Evolutionary conservation across 1,140 invertebrate genomes (phyloP).

Genomic region (Tetramorium parvispinum): DNA sequence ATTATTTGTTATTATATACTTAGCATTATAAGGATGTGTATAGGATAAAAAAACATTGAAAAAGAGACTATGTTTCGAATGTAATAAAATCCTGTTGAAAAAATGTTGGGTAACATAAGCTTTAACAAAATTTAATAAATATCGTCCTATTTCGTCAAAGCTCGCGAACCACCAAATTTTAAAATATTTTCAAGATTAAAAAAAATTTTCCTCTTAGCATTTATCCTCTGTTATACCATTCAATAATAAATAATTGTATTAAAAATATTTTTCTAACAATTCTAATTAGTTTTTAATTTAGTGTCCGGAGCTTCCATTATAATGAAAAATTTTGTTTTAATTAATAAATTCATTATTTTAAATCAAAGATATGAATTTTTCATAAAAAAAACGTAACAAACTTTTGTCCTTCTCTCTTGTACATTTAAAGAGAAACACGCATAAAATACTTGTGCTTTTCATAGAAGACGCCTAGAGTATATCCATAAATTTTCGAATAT

Average conservation of each 20-base stretch:
- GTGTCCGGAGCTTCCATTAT: background rate
- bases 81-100: constrained; percentile 8
- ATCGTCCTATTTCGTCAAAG: background rate
- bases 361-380: constrained; percentile 6
- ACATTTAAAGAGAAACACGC: constrained; percentile 16
- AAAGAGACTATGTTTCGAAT: background rate
- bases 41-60: background rate
- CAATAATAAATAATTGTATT: background rate
- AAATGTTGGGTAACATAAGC: background rate
- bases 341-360: background rate
- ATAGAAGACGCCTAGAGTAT: constrained; percentile 36
- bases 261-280: background rate
- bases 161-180: background rate
- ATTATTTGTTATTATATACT: background rate
- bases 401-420: background rate
- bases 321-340: background rate
- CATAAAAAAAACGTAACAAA: background rate
- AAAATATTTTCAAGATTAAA: background rate
- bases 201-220: background rate
- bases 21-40: background rate
- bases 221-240: background rate
- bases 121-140: constrained; percentile 27
- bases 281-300: background rate
- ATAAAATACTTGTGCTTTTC: constrained; percentile 40
- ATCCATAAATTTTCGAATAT: constrained; percentile 58